phyloP scores from a whole-genome alignment of 2,797 vertebrate genomes.

The Muscicapa striata region DNA sequence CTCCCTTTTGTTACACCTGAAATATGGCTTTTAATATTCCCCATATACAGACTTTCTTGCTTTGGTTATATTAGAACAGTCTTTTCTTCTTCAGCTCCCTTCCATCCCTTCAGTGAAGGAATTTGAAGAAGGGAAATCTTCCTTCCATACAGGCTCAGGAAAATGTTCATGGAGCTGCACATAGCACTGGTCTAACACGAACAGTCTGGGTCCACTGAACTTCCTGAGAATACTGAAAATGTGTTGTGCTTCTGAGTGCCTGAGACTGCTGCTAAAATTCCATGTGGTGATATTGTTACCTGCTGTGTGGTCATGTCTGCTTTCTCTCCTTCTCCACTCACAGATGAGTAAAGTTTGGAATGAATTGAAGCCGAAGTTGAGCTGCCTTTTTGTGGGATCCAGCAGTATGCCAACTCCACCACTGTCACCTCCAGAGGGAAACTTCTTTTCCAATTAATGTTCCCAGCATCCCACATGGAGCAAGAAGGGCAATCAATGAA shows the following conservation, averaged over 20 bases:
- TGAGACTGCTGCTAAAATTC: background rate
- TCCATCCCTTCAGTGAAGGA: background rate
- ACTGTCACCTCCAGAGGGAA: constrained; percentile 72
- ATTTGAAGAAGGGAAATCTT: background rate
- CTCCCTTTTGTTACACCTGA: background rate
- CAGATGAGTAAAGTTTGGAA: constrained; percentile 98
- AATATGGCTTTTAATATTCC: background rate
- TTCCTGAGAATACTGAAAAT: background rate
- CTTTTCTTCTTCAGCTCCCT: background rate
- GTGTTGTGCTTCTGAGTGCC: background rate
- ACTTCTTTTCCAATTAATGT: constrained; percentile 72
- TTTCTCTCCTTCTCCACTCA: background rate
- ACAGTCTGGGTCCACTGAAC: background rate
- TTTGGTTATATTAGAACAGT: background rate
- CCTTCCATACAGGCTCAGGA: background rate
- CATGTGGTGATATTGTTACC: background rate
- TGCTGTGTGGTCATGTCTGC: background rate
- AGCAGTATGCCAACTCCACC: constrained; percentile 76
- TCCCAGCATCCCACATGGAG: background rate
- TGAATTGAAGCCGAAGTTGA: constrained; percentile 93
- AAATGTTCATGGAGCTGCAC: background rate
- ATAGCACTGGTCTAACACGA: background rate
- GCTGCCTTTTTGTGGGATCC: constrained; percentile 85
- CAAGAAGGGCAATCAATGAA: constrained; percentile 24
- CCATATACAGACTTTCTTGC: background rate